These are phyloP conservation scores for Acanthurus lineatus DNA, from an alignment of 2,797 vertebrate species.

Conservation along the genomic window DNA sequence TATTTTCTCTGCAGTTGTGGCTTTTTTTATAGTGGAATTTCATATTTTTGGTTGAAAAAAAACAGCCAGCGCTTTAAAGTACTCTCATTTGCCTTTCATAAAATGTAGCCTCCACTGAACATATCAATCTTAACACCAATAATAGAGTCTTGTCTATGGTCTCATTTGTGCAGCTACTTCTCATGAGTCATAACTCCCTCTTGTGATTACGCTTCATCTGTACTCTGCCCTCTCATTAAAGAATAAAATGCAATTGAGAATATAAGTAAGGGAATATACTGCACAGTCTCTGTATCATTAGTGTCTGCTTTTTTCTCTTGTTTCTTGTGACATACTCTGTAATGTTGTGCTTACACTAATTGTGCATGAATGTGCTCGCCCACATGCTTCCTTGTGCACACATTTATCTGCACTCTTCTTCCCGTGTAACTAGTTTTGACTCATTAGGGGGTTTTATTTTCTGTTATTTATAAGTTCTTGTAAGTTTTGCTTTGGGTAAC, in stretches of 20 bases:
- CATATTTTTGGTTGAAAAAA: conserved; percentile 58
- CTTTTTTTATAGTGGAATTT: conserved; percentile 72
- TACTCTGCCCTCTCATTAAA: conserved; percentile 59
- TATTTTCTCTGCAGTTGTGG: conserved; percentile 45
- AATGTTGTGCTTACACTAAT: conserved; percentile 24
- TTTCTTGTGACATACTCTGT: conserved; percentile 1
- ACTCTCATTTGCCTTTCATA: conserved; percentile 65
- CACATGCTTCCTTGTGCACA: neutral
- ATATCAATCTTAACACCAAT: conserved; percentile 65
- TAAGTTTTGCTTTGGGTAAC: neutral
- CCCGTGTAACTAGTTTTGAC: conserved; percentile 40
- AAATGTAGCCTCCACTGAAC: conserved; percentile 51
- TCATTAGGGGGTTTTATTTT: conserved; percentile 47
- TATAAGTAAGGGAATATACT: conserved; percentile 9
- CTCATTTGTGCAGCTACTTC: conserved; percentile 67
- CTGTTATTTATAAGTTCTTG: neutral
- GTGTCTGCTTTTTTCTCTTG: neutral
- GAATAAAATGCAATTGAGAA: conserved; percentile 50
- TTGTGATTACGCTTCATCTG: conserved; percentile 52
- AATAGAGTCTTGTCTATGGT: conserved; percentile 75
- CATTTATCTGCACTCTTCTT: neutral
- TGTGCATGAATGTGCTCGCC: conserved; percentile 1
- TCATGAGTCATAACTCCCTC: conserved; percentile 56
- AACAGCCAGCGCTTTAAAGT: conserved; percentile 35
- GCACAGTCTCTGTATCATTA: neutral